Evolutionary conservation across 2,888 invertebrate genomes (phyloP), one percentile per base, ranked within the genome.

Genomic region (Meta bourneti): DNA sequence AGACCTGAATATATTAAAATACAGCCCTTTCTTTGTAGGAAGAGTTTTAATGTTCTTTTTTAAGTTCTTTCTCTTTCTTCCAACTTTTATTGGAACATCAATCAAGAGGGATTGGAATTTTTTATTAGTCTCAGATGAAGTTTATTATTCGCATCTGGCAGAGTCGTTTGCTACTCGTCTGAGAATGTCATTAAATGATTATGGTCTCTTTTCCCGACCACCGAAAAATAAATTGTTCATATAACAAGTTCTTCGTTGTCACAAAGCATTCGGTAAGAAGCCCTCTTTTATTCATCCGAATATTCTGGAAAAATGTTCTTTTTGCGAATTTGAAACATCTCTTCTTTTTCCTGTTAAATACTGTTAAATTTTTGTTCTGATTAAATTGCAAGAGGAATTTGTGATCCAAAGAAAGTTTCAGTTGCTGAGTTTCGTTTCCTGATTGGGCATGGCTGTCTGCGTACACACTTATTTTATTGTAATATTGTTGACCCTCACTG

Each of bases 131-230:
- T 52, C 52, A 34, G 20, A 61, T 61, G 54, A 79, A 34, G 61
- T 75, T 54, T 71, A 19, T 75, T 51, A 7, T 11, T 7, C 19
- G 51, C 85, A 86, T 78, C 78, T 78, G 78, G 51, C 20, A 20
- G n/a, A 2, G 70, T 69, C 77, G 51, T 78, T 34, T 4, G 13
- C 48, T 11, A n/a, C 20, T 82, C 82, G 70, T 49, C 51, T 78
- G 78, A 51, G 77, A 51, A 69, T 86, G 85, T 78, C 85, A 77
- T 78, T 78, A 86, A 86, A 78, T 86, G 85, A 77, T 86, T 86
- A 51, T 20, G 20, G 70, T 19, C 70, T 49, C 70, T 70, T 49
- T 6, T 6, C 70, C 61, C 20, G 7, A 70, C 85, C 74, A 84
- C n/a, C 11, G 9, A 11, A 75, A 8, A 19, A 49, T 11, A 82